These are phyloP conservation scores for Lampris megalopsis DNA, from an alignment of 2,113 vertebrate genomes.

Conservation along the genomic window DNA sequence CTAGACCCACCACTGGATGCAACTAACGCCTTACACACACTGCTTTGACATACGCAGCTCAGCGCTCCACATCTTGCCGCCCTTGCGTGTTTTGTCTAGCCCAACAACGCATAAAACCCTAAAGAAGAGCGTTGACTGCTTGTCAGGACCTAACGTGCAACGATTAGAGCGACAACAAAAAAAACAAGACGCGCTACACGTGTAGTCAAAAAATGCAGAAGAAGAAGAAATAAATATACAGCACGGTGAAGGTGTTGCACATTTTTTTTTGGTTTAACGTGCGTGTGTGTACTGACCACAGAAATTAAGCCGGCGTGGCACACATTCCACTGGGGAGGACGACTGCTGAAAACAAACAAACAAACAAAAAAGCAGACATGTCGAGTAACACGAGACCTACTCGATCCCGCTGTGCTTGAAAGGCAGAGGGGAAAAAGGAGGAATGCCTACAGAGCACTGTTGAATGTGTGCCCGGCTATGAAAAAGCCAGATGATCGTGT, in stretches of 20 bases:
- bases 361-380: too few relatives aligned
- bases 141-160: background rate
- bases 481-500: conserved; percentile 26
- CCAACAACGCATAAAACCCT: background rate
- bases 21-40: conserved; percentile 18
- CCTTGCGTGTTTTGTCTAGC: conserved; percentile 1
- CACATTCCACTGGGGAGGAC: too few relatives aligned
- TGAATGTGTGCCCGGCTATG: conserved; percentile 6
- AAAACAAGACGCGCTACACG: too few relatives aligned
- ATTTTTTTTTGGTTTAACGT: too few relatives aligned
- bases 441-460: background rate
- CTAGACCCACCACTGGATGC: background rate
- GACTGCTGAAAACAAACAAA: too few relatives aligned
- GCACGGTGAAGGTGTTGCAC: too few relatives aligned
- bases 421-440: background rate
- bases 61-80: conserved; percentile 12
- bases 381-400: too few relatives aligned
- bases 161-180: background rate
- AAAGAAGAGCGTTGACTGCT: background rate
- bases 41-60: conserved; percentile 8
- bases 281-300: too few relatives aligned
- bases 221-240: too few relatives aligned
- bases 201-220: too few relatives aligned
- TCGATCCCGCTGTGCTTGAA: too few relatives aligned
- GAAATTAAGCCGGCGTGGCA: too few relatives aligned